A percentile compares a stretch with the other conserved stretches of the same genome.
These are phyloP conservation scores for Pollimyrus isidori DNA, from an alignment of 2,113 vertebrate species.

Conservation along the genomic window DNA sequence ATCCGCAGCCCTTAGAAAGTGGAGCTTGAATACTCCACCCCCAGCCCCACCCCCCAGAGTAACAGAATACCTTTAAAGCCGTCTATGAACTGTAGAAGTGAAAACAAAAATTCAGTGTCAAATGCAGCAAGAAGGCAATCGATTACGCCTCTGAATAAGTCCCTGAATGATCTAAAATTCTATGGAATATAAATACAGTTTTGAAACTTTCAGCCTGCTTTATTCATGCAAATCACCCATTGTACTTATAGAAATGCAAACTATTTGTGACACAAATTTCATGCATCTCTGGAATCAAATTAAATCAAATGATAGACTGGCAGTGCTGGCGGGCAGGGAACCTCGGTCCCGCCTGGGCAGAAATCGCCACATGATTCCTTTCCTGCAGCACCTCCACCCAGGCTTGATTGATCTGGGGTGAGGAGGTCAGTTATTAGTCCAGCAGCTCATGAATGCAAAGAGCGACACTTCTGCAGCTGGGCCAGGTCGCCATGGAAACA, in stretches of 20 bases:
- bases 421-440: slow-evolving; percentile 56
- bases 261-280: neutral
- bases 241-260: slow-evolving; percentile 10
- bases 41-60: neutral
- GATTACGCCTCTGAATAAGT: neutral
- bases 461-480: slow-evolving; percentile 56
- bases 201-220: neutral
- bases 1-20: neutral
- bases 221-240: neutral
- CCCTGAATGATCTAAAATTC: neutral
- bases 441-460: slow-evolving; percentile 42
- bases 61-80: neutral
- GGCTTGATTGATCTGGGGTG: slow-evolving; percentile 55
- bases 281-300: neutral
- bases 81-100: neutral
- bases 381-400: slow-evolving; percentile 19
- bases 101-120: neutral
- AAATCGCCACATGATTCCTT: too few species aligned
- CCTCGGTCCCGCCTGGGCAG: too few species aligned
- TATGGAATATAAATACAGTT: neutral
- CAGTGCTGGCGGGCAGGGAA: neutral
- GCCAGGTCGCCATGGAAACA: slow-evolving; percentile 59
- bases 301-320: slow-evolving; percentile 12
- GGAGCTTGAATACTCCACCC: neutral
- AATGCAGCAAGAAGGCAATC: neutral